phyloP scores from a whole-genome alignment of 2,888 invertebrate species.

The Muschampia plurimacula region DNA sequence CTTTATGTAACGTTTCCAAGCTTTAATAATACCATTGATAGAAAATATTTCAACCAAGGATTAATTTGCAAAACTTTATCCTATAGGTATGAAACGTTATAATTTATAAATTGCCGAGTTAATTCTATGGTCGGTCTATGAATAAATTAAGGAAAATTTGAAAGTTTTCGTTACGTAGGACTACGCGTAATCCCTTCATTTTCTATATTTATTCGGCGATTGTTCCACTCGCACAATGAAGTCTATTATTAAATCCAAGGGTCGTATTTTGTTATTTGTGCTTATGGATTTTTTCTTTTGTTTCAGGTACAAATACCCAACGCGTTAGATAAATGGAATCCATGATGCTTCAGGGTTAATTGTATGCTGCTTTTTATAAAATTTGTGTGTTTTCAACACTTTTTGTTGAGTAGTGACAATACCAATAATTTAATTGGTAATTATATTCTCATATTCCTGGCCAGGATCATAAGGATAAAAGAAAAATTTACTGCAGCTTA shows the following conservation, averaged over 20 bases:
- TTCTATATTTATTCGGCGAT: conserved; percentile 25
- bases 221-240: conserved; percentile 27
- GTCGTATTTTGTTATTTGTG: conserved; percentile 17
- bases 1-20: not conserved
- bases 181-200: conserved; percentile 19
- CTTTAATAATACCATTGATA: not conserved
- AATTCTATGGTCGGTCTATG: not conserved
- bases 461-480: too few relatives aligned
- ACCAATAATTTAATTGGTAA: too few relatives aligned
- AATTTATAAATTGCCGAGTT: not conserved
- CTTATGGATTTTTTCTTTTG: conserved; percentile 24
- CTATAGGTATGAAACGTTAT: not conserved
- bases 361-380: not conserved
- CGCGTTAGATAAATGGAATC: not conserved
- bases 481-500: too few relatives aligned
- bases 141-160: not conserved
- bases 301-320: conserved; percentile 28
- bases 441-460: too few relatives aligned
- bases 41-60: not conserved
- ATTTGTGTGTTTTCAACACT: too few relatives aligned
- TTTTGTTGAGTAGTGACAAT: too few relatives aligned
- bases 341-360: not conserved
- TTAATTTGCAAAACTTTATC: not conserved
- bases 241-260: conserved; percentile 18
- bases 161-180: not conserved